Conservation (phyloP, 35 echinoderm and acorn worm genomes). For the Heliocidaris erythrogramma region DNA sequence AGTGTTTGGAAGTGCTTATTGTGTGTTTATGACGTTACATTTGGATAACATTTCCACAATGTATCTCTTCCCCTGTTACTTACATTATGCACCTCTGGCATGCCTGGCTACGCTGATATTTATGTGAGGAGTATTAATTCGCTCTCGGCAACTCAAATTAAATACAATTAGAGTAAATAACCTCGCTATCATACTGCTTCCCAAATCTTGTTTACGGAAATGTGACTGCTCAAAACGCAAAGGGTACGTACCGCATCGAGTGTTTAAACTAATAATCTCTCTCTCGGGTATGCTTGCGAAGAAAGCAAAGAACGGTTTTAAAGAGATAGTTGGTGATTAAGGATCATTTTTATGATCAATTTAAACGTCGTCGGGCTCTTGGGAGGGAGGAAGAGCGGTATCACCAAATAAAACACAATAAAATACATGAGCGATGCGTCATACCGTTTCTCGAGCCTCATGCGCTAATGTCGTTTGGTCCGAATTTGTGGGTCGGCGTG, state of each 20-base stretch:
- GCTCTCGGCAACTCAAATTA: not conserved
- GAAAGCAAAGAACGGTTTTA: not conserved
- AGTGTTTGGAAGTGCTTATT: too few relatives aligned
- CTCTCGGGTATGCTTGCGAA: not conserved
- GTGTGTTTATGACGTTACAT: too few relatives aligned
- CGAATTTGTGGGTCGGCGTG: not conserved
- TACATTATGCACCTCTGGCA: not conserved
- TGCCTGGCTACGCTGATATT: not conserved
- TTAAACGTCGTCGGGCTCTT: not conserved
- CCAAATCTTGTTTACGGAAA: conserved; percentile 10
- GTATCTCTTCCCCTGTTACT: not conserved
- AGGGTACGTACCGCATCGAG: not conserved
- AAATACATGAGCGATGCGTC: not conserved
- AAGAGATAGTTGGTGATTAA: not conserved
- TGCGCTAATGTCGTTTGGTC: not conserved
- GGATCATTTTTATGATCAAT: not conserved
- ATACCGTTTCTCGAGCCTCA: not conserved
- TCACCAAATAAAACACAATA: not conserved
- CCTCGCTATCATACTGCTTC: not conserved
- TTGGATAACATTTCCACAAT: too few relatives aligned
- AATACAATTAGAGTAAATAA: not conserved
- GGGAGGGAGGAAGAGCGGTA: not conserved
- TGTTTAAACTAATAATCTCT: not conserved
- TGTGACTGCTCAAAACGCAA: not conserved
- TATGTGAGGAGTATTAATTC: not conserved